phyloP scores from a whole-genome alignment of 2,113 vertebrate genomes.

The Rhabdornis inornatus region DNA sequence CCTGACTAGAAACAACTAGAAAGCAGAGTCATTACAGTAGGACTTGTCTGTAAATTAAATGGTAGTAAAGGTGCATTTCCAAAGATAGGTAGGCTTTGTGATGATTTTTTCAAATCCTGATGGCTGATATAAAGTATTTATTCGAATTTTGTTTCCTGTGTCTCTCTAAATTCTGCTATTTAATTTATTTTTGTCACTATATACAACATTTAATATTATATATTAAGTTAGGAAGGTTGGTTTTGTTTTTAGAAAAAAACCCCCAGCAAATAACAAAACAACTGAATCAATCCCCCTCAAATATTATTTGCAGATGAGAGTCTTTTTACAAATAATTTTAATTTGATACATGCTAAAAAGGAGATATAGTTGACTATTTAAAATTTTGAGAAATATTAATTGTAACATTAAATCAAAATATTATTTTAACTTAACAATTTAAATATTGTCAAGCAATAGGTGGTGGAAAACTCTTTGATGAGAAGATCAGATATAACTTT shows the following conservation, averaged over 20 bases:
- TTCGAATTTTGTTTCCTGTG: background rate
- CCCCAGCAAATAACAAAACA: background rate
- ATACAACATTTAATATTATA: background rate
- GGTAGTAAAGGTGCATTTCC: background rate
- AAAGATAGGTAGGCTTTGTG: background rate
- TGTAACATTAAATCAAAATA: background rate
- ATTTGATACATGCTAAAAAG: background rate
- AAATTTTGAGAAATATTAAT: background rate
- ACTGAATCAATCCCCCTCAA: rapidly evolving
- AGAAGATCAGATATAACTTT: background rate
- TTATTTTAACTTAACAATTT: background rate
- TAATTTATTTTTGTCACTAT: background rate
- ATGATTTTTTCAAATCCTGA: background rate
- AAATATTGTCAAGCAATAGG: background rate
- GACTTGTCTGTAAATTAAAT: background rate
- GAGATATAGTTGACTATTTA: background rate
- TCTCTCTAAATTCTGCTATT: background rate
- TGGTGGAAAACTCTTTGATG: background rate
- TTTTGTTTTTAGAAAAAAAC: background rate
- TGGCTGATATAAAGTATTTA: background rate
- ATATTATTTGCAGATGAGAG: background rate
- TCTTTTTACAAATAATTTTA: background rate
- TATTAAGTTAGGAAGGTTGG: background rate
- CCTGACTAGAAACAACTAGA: background rate
- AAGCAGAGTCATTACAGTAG: background rate